These are phyloP conservation scores for Odiellus spinosus DNA, from an alignment of 2,888 invertebrate genomes.

Conservation along the genomic window DNA sequence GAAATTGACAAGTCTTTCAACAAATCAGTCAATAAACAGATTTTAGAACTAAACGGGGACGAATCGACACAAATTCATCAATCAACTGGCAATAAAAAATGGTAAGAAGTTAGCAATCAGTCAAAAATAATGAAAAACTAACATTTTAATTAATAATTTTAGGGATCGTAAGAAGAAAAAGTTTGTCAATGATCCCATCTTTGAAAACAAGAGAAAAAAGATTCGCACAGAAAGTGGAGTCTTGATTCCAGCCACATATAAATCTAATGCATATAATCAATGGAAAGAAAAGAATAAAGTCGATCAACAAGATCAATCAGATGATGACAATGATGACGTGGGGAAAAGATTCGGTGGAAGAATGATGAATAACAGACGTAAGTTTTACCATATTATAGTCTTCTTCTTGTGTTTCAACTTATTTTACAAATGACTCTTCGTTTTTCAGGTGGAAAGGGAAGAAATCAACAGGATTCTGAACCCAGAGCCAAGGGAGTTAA, in stretches of 20 bases:
- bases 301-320: conserved; percentile 18
- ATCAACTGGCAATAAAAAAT: no score
- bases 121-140: no score
- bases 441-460: conserved; percentile 1
- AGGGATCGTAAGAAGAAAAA: conserved; percentile 94
- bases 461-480: not conserved
- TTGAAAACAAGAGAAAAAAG: conserved; percentile 45
- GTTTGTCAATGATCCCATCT: conserved; percentile 45
- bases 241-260: conserved; percentile 85
- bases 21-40: no score
- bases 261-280: conserved; percentile 67
- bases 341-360: conserved; percentile 11
- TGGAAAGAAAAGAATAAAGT: conserved; percentile 56
- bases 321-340: conserved; percentile 22
- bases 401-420: no score
- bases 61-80: no score
- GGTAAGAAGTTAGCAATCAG: no score
- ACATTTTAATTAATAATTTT: conserved; percentile 2
- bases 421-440: no score
- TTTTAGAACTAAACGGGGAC: no score
- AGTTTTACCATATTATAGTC: no score
- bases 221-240: conserved; percentile 90
- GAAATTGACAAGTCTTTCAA: no score
- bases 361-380: not conserved
- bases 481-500: not conserved